Percentiles rank a stretch among this genome's conserved stretches.
These are phyloP conservation scores for Platorchestia sp. DNA, from an alignment of 1,140 invertebrate species.

Conservation along the genomic window DNA sequence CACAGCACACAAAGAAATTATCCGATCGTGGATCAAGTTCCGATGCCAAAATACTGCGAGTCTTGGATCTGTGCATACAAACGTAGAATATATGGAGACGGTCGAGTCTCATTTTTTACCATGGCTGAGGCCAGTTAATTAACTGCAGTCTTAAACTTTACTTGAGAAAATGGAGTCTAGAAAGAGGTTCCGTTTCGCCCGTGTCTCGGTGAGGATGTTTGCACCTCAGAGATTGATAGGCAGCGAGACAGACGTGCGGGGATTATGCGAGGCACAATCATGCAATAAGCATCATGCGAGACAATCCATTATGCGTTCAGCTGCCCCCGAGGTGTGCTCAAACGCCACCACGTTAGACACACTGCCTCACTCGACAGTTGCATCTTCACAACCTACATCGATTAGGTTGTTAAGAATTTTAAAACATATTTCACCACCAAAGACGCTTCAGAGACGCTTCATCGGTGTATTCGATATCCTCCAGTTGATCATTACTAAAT, in stretches of 20 bases:
- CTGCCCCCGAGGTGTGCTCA: too few species aligned
- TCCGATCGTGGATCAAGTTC: background rate
- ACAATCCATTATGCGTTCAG: too few species aligned
- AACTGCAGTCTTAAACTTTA: too few species aligned
- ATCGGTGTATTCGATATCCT: too few species aligned
- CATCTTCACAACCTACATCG: too few species aligned
- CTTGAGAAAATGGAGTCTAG: background rate
- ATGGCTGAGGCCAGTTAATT: background rate
- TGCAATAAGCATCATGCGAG: too few species aligned
- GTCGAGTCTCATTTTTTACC: background rate
- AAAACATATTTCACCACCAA: too few species aligned
- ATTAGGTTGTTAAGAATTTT: too few species aligned
- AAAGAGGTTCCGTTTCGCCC: background rate
- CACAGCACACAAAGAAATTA: background rate
- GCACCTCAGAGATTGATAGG: background rate
- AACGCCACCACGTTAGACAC: too few species aligned
- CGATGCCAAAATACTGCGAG: background rate
- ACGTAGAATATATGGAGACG: background rate
- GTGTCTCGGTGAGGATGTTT: background rate
- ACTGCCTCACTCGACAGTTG: too few species aligned
- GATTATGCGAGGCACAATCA: background rate
- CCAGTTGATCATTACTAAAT: too few species aligned
- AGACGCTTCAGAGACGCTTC: too few species aligned
- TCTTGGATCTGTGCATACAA: background rate
- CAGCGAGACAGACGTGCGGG: background rate